A percentile compares a stretch with the other conserved stretches of the same genome.
Conservation (phyloP, 2,113 vertebrate species). For the Eclectus roratus region DNA sequence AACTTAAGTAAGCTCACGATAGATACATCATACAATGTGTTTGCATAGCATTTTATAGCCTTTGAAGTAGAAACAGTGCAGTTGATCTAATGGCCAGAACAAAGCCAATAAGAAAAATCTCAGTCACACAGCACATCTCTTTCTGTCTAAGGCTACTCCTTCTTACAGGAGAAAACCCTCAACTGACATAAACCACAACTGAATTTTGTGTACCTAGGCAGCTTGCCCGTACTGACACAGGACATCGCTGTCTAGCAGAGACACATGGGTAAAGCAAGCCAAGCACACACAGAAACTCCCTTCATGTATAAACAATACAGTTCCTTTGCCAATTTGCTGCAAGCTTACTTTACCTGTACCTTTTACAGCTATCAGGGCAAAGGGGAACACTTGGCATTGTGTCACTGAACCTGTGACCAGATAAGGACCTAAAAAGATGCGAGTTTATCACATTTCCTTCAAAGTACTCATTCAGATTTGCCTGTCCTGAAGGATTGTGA, state of each 20-base stretch:
- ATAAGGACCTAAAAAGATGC: not conserved
- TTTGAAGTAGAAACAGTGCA: not conserved
- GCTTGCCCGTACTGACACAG: not conserved
- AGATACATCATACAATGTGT: not conserved
- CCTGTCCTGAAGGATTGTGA: not conserved
- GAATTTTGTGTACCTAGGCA: not conserved
- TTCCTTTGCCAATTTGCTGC: not conserved
- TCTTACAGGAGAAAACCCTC: not conserved
- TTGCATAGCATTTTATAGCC: accelerated
- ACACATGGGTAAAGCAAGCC: not conserved
- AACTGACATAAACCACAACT: not conserved
- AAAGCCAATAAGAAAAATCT: not conserved
- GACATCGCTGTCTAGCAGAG: not conserved
- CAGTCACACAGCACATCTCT: not conserved
- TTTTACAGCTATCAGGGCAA: not conserved
- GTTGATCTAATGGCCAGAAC: not conserved
- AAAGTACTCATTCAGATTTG: not conserved
- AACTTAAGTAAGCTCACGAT: not conserved
- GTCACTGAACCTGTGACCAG: not conserved
- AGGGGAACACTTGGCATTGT: not conserved
- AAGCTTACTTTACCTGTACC: not conserved
- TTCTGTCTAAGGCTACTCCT: not conserved
- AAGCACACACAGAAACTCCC: not conserved
- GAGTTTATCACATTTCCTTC: not conserved
- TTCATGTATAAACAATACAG: not conserved